Percentiles rank a stretch among this genome's conserved stretches.
Evolutionary conservation across 2,797 vertebrate species (phyloP).

Genomic region (Chiroxiphia lanceolata): DNA sequence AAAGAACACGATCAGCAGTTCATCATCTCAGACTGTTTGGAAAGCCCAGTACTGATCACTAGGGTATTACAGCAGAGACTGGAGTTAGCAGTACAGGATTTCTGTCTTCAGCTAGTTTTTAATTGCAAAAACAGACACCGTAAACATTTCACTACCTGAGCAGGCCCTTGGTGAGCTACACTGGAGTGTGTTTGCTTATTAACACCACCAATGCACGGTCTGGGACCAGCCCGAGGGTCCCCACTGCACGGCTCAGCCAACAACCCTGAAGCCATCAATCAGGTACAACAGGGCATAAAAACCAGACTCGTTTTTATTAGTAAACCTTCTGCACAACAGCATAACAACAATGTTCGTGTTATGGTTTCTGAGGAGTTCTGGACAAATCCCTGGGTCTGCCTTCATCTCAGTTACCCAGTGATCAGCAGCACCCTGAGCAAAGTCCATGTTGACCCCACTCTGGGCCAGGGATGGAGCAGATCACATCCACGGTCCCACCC

Average conservation of each 20-base stretch:
- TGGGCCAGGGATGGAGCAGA: neutral
- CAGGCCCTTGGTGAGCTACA: neutral
- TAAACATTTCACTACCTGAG: neutral
- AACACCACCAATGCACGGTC: neutral
- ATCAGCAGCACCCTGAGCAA: neutral
- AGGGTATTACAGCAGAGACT: neutral
- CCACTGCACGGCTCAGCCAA: neutral
- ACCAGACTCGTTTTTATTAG: neutral
- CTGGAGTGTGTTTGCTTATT: neutral
- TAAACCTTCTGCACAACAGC: neutral
- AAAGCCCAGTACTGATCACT: neutral
- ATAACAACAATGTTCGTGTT: rapidly evolving
- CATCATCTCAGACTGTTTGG: neutral
- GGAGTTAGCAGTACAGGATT: neutral
- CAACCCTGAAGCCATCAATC: neutral
- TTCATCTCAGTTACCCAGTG: neutral
- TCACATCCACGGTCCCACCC: neutral
- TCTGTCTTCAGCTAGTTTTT: neutral
- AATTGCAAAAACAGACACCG: neutral
- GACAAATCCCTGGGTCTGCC: neutral
- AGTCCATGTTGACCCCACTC: rapidly evolving
- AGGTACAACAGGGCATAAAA: neutral
- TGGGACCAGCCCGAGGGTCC: neutral
- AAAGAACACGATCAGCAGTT: neutral
- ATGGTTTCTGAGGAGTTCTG: neutral